Evolutionary conservation across 2,113 vertebrate genomes (phyloP).

Genomic region (Halichoeres trimaculatus): DNA sequence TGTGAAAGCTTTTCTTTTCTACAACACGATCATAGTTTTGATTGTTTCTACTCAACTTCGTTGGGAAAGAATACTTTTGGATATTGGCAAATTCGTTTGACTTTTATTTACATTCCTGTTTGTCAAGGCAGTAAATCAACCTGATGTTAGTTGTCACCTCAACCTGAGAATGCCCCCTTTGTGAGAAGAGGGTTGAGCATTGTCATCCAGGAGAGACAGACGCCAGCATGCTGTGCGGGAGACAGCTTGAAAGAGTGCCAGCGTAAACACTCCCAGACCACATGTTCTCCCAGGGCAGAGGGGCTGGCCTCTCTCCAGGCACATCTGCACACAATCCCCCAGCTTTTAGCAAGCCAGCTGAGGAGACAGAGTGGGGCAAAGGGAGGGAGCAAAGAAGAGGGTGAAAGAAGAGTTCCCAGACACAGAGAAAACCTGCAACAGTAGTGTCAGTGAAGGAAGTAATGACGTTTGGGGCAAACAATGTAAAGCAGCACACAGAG

Average conservation of each 20-base stretch:
- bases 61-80: neutral
- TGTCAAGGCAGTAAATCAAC: slow-evolving; percentile 46
- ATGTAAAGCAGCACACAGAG: slow-evolving; percentile 4
- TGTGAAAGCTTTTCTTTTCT: neutral
- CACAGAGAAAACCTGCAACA: slow-evolving; percentile 50
- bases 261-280: slow-evolving; percentile 85
- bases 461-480: slow-evolving; percentile 38
- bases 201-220: slow-evolving; percentile 69
- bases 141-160: slow-evolving; percentile 55
- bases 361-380: slow-evolving; percentile 59
- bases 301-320: slow-evolving; percentile 82
- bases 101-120: slow-evolving; percentile 27
- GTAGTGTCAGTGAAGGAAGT: slow-evolving; percentile 38
- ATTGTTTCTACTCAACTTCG: neutral
- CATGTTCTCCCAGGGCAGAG: slow-evolving; percentile 86
- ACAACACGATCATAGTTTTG: neutral
- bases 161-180: slow-evolving; percentile 61
- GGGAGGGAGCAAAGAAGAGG: slow-evolving; percentile 20
- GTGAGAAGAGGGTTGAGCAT: slow-evolving; percentile 51
- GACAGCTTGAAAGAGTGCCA: slow-evolving; percentile 83
- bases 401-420: slow-evolving; percentile 57
- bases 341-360: slow-evolving; percentile 67
- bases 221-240: slow-evolving; percentile 80
- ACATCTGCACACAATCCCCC: slow-evolving; percentile 86
- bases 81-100: neutral